Evolutionary conservation across 2,888 invertebrate species (phyloP), one percentile per base, ranked within the genome.

Genomic region (Masnerella sp.): DNA sequence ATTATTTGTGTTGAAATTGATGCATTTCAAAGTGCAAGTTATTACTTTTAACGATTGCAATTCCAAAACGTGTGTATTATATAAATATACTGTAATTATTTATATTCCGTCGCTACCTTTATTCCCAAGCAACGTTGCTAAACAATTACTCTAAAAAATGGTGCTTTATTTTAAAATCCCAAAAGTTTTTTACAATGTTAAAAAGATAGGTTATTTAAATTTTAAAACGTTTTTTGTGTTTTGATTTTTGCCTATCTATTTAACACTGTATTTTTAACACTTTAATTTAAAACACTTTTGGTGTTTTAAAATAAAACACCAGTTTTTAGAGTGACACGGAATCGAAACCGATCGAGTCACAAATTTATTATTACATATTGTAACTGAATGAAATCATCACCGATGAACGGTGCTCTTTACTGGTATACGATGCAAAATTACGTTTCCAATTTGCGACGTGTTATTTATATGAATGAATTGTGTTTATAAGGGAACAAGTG

Each of bases 11-110:
- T 30, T 51, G 9, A 61, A 56, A 34, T 59, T 42, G 59, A 22
- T 45, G 59, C 52, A 59, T 68, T 52, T 51, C 52, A 45, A 54
- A 52, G 22, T 59, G 59, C 52, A 43, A 7, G 18, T 42, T 30
- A 36, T 2, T 38, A 28, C 12, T 47, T 40, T 64, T 67, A 25
- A 40, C 22, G 49, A 43, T 8, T 30, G 18, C 32, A 34, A 51
- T 28, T 43, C 22, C 14, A 5, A 38, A 54, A 52, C 30, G 5
- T 28, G 25, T 47, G 42, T 45, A 30, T 61, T 25, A 22, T 62
- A 43, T 47, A 25, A 52, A 43, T 43, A 47, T 42, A 12, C 20
- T 17, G 18, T 18, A 25, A 47, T 65, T 65, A 54, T 54, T 65
- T 65, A 54, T 40, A 32, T 42, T 56, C 32, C 30, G 25, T 40